Conservation (phyloP, 35 echinoderm and acorn worm genomes). For the Hemicentrotus pulcherrimus region DNA sequence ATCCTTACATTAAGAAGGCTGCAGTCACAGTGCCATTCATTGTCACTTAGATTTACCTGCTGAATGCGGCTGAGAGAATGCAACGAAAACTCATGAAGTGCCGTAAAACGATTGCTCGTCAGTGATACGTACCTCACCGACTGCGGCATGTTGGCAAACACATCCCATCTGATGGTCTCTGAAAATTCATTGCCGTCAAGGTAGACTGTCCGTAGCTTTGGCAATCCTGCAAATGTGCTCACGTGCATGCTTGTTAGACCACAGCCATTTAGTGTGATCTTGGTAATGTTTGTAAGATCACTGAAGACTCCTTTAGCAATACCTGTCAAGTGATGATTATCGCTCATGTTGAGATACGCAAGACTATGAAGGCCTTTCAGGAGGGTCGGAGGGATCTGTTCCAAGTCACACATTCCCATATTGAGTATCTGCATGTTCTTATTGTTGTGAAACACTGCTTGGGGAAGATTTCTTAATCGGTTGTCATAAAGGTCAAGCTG, state of each 20-base stretch:
- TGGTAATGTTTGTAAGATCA: constrained; percentile 49
- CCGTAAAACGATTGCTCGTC: constrained; percentile 47
- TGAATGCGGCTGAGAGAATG: constrained; percentile 27
- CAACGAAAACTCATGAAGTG: constrained; percentile 56
- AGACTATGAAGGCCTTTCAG: constrained; percentile 55
- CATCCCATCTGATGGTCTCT: constrained; percentile 47
- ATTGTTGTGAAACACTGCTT: constrained; percentile 44
- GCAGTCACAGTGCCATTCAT: constrained; percentile 70
- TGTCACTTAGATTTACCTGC: constrained; percentile 52
- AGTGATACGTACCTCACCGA: constrained; percentile 48
- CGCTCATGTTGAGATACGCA: constrained; percentile 53
- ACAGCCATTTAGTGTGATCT: constrained; percentile 43
- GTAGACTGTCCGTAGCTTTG: constrained; percentile 34
- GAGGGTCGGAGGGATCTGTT: constrained; percentile 23
- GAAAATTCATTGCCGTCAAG: constrained; percentile 54
- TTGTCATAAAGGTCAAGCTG: constrained; percentile 60
- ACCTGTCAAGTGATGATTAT: constrained; percentile 57
- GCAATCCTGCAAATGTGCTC: constrained; percentile 52
- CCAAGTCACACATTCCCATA: constrained; percentile 56
- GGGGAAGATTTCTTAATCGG: constrained; percentile 41
- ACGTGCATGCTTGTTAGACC: constrained; percentile 52
- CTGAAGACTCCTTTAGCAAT: constrained; percentile 51
- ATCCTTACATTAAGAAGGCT: constrained; percentile 56
- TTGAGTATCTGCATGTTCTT: constrained; percentile 49
- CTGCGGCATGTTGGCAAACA: constrained; percentile 40